Conservation (phyloP, 2,797 vertebrate species). For the Falco berigora region DNA sequence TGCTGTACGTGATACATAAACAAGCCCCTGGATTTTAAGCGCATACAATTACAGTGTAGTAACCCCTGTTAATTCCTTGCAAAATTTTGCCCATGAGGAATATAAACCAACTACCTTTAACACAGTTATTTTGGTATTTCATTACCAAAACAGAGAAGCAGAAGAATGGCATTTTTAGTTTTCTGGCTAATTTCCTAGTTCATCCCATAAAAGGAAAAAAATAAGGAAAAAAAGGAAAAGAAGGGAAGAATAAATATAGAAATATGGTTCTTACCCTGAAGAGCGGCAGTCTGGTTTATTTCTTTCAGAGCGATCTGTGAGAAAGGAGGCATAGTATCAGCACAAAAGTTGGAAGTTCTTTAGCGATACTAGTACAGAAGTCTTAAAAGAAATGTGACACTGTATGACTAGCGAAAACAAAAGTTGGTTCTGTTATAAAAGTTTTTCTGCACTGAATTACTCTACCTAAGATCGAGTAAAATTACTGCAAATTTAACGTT, state of each 20-base stretch:
- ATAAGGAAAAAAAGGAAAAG: neutral
- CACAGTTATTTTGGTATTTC: neutral
- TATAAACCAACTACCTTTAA: neutral
- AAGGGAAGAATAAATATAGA: neutral
- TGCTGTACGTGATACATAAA: neutral
- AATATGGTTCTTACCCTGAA: conserved; percentile 78
- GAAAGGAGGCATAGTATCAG: conserved; percentile 65
- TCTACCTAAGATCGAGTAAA: conserved; percentile 1
- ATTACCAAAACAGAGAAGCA: neutral
- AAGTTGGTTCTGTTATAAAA: neutral
- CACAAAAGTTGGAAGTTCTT: conserved; percentile 42
- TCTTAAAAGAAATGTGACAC: neutral
- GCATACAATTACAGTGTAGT: neutral
- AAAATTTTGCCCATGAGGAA: neutral
- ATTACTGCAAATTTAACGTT: neutral
- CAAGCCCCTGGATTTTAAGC: neutral
- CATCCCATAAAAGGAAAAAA: neutral
- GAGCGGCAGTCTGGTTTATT: conserved; percentile 81
- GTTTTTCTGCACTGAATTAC: neutral
- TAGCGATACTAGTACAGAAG: conserved; percentile 7
- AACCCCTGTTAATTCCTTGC: neutral
- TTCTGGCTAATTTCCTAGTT: neutral
- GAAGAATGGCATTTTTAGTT: neutral
- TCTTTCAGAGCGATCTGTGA: conserved; percentile 83
- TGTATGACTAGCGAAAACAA: neutral